Evolutionary conservation across 2,797 vertebrate species (phyloP).

Genomic region (Harpagifer antarcticus): DNA sequence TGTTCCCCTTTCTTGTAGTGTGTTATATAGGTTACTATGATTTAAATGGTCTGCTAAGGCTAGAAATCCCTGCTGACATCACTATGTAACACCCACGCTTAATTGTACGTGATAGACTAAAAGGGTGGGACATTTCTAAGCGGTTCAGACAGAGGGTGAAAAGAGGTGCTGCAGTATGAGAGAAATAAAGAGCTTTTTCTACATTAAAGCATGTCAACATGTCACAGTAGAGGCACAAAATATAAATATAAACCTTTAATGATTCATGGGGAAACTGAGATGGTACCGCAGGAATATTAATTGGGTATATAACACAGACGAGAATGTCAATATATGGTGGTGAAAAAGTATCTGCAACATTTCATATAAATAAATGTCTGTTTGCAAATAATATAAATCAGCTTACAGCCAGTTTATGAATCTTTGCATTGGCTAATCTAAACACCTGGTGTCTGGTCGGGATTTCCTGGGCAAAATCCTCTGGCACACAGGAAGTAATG

Average conservation of each 20-base stretch:
- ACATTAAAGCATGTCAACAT: no score
- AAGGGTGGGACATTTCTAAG: no score
- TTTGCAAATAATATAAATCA: constrained; percentile 70
- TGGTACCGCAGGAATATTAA: constrained; percentile 9
- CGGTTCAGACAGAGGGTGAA: no score
- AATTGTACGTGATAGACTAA: no score
- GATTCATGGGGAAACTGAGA: constrained; percentile 1
- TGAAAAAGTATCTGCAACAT: constrained; percentile 56
- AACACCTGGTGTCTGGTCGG: constrained; percentile 72
- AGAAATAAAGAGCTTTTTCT: no score
- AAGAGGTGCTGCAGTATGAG: no score
- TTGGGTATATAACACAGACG: constrained; percentile 16
- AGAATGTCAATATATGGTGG: constrained; percentile 19
- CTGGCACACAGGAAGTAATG: constrained; percentile 56
- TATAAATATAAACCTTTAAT: constrained; percentile 1
- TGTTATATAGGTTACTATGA: no score
- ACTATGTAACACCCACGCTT: no score
- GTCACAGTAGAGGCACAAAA: no score
- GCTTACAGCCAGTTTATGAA: constrained; percentile 68
- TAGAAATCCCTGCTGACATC: no score
- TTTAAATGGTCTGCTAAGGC: no score
- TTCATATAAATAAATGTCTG: constrained; percentile 59
- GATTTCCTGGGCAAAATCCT: constrained; percentile 59
- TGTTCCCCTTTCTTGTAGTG: no score
- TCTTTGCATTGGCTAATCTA: constrained; percentile 71